Base-by-base conservation (phyloP, 1,140 invertebrate genomes). In the Polyergus mexicanus region DNA sequence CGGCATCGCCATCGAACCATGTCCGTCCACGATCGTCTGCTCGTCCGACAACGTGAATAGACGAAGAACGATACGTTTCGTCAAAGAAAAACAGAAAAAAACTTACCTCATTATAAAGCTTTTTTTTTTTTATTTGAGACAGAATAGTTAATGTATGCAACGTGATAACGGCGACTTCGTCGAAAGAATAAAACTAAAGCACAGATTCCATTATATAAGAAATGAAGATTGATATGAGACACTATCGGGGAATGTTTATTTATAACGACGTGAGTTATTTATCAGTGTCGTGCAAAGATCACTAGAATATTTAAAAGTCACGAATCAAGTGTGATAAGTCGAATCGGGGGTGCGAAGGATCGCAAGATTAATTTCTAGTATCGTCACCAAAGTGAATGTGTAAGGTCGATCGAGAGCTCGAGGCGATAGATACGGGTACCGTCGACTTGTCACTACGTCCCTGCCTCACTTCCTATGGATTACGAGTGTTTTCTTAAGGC, bases 401-500 rank as follows among this genome's bases (percentile, higher is more conserved):
- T 77, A 75, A 87, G 85, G 78, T 78, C 80, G 84, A 83, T 71
- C 54, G 69, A 60, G 69, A 44, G 72, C 87, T 86, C 56, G 22
- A 62, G 83, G 88, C 88, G 90, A 92, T 92, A 86, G 89, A 92
- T 91, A 91, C 65, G 83, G 72, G 87, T 85, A 85, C 91, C 91
- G 87, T 88, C 89, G 89, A 91, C 87, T 89, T 93, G 93, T 93
- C 92, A 91, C 88, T 92, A 91, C 90, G 84, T 86, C 89, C 85
- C 80, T 92, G 88, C 89, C 86, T 84, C 89, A 90, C 92, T 93
- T 91, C 91, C 90, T 86, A 90, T 88, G 93, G 93, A 94, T 94
- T 93, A 94, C 93, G 88, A 92, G 91, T 94, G 92, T 92, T 94
- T 93, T 92, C 92, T 94, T 92, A 93, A 93, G 89, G 90, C 92